A percentile compares a stretch with the other conserved stretches of the same genome.
Conservation (phyloP, 1,140 invertebrate species). For the Leptopilina clavipes region DNA sequence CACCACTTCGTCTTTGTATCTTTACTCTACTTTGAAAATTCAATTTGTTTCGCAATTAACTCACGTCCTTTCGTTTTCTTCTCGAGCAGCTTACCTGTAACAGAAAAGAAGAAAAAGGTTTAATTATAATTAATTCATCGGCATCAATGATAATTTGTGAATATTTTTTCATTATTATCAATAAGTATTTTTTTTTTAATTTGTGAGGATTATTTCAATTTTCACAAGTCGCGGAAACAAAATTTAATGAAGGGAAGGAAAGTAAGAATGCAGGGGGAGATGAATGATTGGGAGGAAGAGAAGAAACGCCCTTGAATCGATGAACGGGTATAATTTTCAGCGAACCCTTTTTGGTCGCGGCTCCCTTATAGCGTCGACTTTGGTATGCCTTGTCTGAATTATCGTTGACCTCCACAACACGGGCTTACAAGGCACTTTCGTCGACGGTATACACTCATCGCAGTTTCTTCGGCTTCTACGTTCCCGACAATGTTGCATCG, state of each 20-base stretch:
- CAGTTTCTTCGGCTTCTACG: slow-evolving; percentile 53
- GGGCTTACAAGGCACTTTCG: slow-evolving; percentile 65
- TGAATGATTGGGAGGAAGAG: slow-evolving; percentile 46
- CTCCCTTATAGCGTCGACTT: slow-evolving; percentile 61
- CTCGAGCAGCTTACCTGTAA: slow-evolving; percentile 6
- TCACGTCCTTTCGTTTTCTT: not conserved
- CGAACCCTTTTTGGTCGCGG: slow-evolving; percentile 59
- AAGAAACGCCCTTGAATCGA: slow-evolving; percentile 60
- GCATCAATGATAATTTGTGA: no score
- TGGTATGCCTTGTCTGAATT: slow-evolving; percentile 68
- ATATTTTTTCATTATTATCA: no score
- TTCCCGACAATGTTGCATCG: slow-evolving; percentile 69
- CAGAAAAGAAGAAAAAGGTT: not conserved
- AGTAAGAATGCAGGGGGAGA: slow-evolving; percentile 19
- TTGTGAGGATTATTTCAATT: not conserved
- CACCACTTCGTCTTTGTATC: slow-evolving; percentile 32
- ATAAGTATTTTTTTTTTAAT: no score
- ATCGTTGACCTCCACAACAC: slow-evolving; percentile 71
- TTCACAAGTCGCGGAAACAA: slow-evolving; percentile 24
- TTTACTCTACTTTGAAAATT: not conserved
- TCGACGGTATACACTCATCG: slow-evolving; percentile 50
- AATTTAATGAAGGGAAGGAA: not conserved
- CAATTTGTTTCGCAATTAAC: not conserved
- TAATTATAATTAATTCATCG: no score
- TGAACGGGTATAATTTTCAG: slow-evolving; percentile 66